Conservation (phyloP, 2,888 invertebrate genomes). For the Ormyrus pomaceus region DNA sequence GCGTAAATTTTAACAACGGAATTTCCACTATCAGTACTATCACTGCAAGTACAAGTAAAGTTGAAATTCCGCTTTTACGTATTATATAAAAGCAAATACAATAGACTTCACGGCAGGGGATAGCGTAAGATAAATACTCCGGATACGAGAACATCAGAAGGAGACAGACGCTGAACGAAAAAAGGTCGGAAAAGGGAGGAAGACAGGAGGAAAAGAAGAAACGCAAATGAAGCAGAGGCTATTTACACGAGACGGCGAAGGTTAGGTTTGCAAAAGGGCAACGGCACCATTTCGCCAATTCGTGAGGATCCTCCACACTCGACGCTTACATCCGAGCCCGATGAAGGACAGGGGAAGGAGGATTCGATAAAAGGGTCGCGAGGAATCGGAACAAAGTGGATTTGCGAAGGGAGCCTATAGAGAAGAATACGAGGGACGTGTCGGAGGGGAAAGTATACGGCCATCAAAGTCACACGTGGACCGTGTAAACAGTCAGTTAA, state of each 20-base stretch:
- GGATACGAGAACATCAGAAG: too few species aligned
- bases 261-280: background rate
- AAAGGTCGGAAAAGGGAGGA: too few species aligned
- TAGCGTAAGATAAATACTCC: too few species aligned
- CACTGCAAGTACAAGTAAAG: too few species aligned
- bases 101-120: too few species aligned
- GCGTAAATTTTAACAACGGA: too few species aligned
- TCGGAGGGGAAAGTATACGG: too few species aligned
- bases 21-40: too few species aligned
- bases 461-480: slow-evolving; percentile 22
- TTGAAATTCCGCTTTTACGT: too few species aligned
- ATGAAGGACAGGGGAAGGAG: background rate
- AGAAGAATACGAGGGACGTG: background rate
- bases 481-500: slow-evolving; percentile 3
- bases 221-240: background rate
- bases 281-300: background rate
- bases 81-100: too few species aligned
- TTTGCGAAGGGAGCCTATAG: background rate
- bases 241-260: background rate
- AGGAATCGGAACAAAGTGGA: slow-evolving; percentile 22
- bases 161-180: too few species aligned
- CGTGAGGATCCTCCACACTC: slow-evolving; percentile 13
- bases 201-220: background rate
- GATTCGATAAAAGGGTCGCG: slow-evolving; percentile 18
- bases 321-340: slow-evolving; percentile 2